Percentiles rank a stretch among this genome's conserved stretches.
Evolutionary conservation across 2,888 invertebrate species (phyloP).

Genomic region (Lasioglossum lativentre): DNA sequence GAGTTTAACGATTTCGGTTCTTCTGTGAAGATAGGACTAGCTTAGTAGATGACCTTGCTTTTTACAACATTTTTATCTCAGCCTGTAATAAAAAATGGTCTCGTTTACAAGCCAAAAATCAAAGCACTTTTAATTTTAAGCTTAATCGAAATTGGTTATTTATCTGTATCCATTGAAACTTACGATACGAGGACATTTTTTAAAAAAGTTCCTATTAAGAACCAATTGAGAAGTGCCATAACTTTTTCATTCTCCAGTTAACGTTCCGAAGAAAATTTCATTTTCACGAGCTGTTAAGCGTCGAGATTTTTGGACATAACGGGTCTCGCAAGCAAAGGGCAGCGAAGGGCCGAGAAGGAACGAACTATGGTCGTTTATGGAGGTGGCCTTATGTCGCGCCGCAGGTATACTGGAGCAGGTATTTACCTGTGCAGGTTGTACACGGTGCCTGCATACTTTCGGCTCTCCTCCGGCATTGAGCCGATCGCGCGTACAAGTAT

Average conservation of each 20-base stretch:
- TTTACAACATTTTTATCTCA: too few relatives aligned
- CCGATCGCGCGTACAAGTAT: slow-evolving; percentile 55
- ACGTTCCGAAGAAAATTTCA: background rate
- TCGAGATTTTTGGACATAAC: background rate
- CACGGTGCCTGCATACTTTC: slow-evolving; percentile 70
- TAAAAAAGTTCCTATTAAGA: background rate
- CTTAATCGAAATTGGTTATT: too few relatives aligned
- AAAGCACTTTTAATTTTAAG: too few relatives aligned
- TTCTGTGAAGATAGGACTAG: too few relatives aligned
- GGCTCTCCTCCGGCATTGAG: slow-evolving; percentile 56
- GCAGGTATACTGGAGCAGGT: slow-evolving; percentile 67
- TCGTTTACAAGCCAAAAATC: too few relatives aligned
- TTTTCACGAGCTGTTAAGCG: background rate
- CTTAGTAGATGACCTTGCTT: too few relatives aligned
- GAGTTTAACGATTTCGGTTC: too few relatives aligned
- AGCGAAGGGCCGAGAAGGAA: slow-evolving; percentile 47
- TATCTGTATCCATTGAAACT: background rate
- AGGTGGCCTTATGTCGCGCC: slow-evolving; percentile 60
- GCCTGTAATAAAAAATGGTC: too few relatives aligned
- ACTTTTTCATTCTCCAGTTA: background rate
- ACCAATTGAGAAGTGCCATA: too few relatives aligned
- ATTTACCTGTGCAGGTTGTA: slow-evolving; percentile 68
- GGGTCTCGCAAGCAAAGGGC: background rate
- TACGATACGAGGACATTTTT: background rate
- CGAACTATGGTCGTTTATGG: slow-evolving; percentile 62